A percentile compares a stretch with the other conserved stretches of the same genome.
Conservation (phyloP, 2,888 invertebrate genomes). For the Pharmacophagus antenor region DNA sequence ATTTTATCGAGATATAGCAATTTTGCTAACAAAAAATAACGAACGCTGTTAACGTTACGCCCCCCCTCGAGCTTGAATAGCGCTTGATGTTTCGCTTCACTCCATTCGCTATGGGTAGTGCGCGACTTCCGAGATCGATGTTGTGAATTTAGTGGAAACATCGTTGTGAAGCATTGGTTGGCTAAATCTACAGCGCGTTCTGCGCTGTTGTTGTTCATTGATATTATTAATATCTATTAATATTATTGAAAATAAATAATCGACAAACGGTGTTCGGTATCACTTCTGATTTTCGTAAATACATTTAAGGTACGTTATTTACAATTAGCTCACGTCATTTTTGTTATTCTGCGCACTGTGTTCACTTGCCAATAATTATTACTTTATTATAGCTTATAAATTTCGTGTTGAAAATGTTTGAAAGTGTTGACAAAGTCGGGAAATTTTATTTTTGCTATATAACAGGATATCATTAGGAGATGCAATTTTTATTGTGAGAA, state of each 20-base stretch:
- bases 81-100: constrained; percentile 42
- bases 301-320: constrained; percentile 63
- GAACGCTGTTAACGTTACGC: constrained; percentile 35
- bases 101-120: constrained; percentile 41
- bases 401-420: neutral
- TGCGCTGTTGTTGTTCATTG: constrained; percentile 57
- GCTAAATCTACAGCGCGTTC: constrained; percentile 55
- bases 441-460: constrained; percentile 11
- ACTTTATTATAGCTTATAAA: constrained; percentile 29
- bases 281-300: constrained; percentile 42
- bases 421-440: neutral
- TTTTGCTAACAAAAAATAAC: constrained; percentile 16
- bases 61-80: constrained; percentile 39
- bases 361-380: constrained; percentile 46
- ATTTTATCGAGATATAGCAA: constrained; percentile 17
- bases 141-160: constrained; percentile 50
- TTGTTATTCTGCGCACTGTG: constrained; percentile 54
- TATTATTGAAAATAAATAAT: constrained; percentile 38
- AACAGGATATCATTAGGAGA: constrained; percentile 36
- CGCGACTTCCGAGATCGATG: constrained; percentile 59
- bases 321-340: constrained; percentile 57
- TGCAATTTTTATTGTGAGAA: constrained; percentile 52
- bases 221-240: constrained; percentile 39
- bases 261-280: constrained; percentile 42
- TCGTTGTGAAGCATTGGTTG: constrained; percentile 59